These are phyloP conservation scores for Labeo calbasu DNA, from an alignment of 2,797 vertebrate genomes.

Conservation along the genomic window DNA sequence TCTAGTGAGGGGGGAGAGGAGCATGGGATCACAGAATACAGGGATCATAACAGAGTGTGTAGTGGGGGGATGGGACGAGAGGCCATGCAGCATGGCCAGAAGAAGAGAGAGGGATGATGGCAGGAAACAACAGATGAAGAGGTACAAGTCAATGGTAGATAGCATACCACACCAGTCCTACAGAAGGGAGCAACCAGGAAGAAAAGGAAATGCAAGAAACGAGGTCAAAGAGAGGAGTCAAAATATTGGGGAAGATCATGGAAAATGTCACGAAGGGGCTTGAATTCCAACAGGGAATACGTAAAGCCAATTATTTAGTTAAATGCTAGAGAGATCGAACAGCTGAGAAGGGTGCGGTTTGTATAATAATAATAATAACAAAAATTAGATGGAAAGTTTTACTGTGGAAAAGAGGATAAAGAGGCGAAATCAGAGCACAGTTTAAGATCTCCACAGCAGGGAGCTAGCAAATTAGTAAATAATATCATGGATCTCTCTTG, in stretches of 20 bases:
- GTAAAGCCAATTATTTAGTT: neutral
- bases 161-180: neutral
- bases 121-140: conserved; percentile 62
- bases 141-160: conserved; percentile 42
- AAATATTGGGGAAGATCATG: conserved; percentile 20
- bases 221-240: neutral
- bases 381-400: neutral
- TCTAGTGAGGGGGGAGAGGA: conserved; percentile 70
- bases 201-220: neutral
- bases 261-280: conserved; percentile 6
- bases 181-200: neutral
- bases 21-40: conserved; percentile 71
- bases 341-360: neutral
- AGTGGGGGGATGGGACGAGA: conserved; percentile 65
- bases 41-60: conserved; percentile 69
- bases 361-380: neutral
- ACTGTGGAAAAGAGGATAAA: neutral
- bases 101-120: conserved; percentile 57
- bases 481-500: conserved; percentile 75
- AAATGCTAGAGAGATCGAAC: neutral
- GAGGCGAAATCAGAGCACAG: neutral
- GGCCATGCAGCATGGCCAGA: conserved; percentile 51
- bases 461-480: conserved; percentile 76
- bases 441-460: conserved; percentile 48
- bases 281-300: neutral